Conservation (phyloP, 2,888 invertebrate species). For the Oxystoma pomonae region DNA sequence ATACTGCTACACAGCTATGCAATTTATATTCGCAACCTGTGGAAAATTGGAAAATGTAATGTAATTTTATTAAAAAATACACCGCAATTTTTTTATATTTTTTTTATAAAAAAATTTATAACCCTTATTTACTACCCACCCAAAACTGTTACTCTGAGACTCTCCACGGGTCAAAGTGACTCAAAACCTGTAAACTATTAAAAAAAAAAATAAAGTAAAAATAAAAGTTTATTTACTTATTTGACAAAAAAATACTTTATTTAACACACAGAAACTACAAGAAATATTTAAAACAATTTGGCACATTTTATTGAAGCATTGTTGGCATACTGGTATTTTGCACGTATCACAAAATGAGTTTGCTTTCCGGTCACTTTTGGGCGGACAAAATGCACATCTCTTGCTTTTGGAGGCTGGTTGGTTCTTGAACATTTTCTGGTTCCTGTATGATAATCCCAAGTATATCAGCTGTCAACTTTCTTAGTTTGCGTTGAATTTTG, state of each 20-base stretch:
- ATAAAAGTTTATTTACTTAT: conserved; percentile 1
- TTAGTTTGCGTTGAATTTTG: neutral
- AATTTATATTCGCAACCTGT: too few relatives aligned
- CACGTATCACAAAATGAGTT: conserved; percentile 7
- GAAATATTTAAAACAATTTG: conserved; percentile 6
- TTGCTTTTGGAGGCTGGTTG: conserved; percentile 11
- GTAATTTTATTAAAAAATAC: too few relatives aligned
- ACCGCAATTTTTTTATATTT: too few relatives aligned
- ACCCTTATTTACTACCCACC: conserved; percentile 12
- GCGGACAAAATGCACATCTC: conserved; percentile 11
- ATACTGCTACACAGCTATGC: too few relatives aligned
- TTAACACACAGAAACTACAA: neutral
- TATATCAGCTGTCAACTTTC: neutral
- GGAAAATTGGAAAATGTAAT: too few relatives aligned
- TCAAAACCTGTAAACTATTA: neutral
- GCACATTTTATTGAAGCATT: conserved; percentile 6
- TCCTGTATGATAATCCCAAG: neutral
- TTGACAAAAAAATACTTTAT: conserved; percentile 2
- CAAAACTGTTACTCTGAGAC: conserved; percentile 7
- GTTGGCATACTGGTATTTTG: conserved; percentile 8
- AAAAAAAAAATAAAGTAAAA: neutral
- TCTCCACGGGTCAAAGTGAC: conserved; percentile 9
- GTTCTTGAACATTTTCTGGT: conserved; percentile 1
- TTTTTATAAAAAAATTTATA: too few relatives aligned
- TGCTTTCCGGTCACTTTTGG: conserved; percentile 11